Base-by-base conservation (phyloP, 2,797 vertebrate genomes). In the Craterocephalus amniculus region DNA sequence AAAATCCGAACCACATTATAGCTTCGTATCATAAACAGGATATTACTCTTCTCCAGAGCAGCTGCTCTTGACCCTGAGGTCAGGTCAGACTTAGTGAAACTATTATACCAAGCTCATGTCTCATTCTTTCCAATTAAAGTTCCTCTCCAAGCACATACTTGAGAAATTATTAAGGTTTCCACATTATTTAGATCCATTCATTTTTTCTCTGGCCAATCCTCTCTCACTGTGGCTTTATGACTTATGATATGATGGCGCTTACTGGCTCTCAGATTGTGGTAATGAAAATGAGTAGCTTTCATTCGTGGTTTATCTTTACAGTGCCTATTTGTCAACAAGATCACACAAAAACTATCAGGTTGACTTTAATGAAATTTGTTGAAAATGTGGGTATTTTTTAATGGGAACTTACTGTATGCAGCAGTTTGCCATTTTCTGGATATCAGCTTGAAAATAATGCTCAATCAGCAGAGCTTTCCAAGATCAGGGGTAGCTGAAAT, bases 1-100 rank as follows among this genome's bases (percentile, higher is more conserved):
- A 34, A 27, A 75, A 45, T 34, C 48, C 18, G n/a, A 64, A 45
- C 29, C 55, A 59, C 48, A 60, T 60, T 31, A 59, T 32, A 26
- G 51, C 31, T 72, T 68, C 31, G 22, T 58, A 35, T n/a, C 45
- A 43, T 45, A 60, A 62, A 72, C 70, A 59, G 75, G 75, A 78
- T 63, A 78, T 78, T 72, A 26, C 35, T 78, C 52, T 76, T 24
- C 51, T 61, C 14, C 36, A 6, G 27, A 49, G 51, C 40, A 16
- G 52, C 16, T 12, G 48, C 48, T 63, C 49, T 51, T 52, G 49
- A 72, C 64, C 55, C 61, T 1, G 43, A 32, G 38, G 35, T 73
- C 12, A 54, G 22, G 35, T 73, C 13, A 16, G 54, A 54, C 68
- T 60, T 18, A 34, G 29, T 36, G 35, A 65, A 56, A 29, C 26